Base-by-base conservation (phyloP, 2,888 invertebrate genomes). In the Dioctria rufipes region DNA sequence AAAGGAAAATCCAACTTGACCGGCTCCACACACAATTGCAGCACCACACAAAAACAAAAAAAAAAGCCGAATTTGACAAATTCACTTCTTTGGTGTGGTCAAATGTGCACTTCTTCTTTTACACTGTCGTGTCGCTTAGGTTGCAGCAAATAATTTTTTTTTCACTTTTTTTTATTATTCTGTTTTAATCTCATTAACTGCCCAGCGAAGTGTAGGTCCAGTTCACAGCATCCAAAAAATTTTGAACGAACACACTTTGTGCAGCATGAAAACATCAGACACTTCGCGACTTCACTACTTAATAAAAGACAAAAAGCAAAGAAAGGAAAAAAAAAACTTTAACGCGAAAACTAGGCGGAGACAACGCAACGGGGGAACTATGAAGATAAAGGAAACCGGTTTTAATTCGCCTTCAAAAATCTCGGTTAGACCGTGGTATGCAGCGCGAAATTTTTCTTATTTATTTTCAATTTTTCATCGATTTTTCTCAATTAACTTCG, bases 1-100 rank as follows among this genome's bases (percentile, higher is more conserved):
- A 77, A 63, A 63, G 77, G 61, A 75, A 75, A 75, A 75, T 75
- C 75, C 75, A 43, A 9, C 37, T 60, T 46, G 63, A 77, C 77
- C 77, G 77, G 77, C 77, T 77, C 13, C 71, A 5, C 43, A 25
- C 25, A 25, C 67, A 37, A 11, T 51, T 6, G 51, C 51, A 51
- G 51, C 51, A 51, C 2, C 8, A 37, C 11, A 25, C 37, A 61
- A 61, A 39, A 58, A 40, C 54, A 75, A 61, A 13, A 63, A 63
- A 63, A 9, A 77, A 25, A 25, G 25, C 25, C 25, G 25, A 25
- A 25, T 25, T n/a, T 63, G 13, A n/a, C 77, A 71, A 77, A 77
- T 77, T 63, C 77, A 63, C 77, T 63, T 46, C 63, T 25, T 25
- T 25, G 25, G 25, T 25, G 25, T 77, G 77, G 77, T 63, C 77